Evolutionary conservation across 2,797 vertebrate genomes (phyloP).

Genomic region (Anomalospiza imberbis): DNA sequence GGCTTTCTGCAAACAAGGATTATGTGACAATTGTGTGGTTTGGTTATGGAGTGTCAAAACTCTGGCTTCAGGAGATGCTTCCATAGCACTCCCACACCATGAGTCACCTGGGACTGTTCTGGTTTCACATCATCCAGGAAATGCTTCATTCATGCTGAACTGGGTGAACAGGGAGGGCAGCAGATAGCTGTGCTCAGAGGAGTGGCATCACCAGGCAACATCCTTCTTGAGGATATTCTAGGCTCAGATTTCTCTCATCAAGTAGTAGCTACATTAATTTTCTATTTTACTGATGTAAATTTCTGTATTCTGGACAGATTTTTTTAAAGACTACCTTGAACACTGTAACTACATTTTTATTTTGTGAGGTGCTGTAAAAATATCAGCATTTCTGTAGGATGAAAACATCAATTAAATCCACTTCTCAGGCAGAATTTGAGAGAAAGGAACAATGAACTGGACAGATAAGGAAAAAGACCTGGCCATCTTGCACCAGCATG

Average conservation of each 20-base stretch:
- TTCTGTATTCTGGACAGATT: not conserved
- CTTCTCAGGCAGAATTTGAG: not conserved
- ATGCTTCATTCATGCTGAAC: constrained; percentile 23
- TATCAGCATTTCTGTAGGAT: not conserved
- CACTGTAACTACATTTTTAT: not conserved
- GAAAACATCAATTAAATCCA: not conserved
- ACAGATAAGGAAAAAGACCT: not conserved
- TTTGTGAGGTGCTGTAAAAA: not conserved
- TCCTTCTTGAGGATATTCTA: not conserved
- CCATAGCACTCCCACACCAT: not conserved
- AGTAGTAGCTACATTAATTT: not conserved
- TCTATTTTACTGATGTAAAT: not conserved
- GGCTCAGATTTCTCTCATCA: not conserved
- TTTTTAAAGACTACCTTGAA: not conserved
- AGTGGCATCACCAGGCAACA: not conserved
- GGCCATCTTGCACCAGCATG: constrained; percentile 22
- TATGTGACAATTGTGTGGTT: not conserved
- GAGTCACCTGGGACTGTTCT: constrained; percentile 39
- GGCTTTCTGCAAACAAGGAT: not conserved
- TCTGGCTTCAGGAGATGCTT: not conserved
- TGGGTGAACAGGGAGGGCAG: constrained; percentile 15
- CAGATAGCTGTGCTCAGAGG: not conserved
- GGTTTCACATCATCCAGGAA: not conserved
- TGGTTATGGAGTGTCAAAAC: not conserved
- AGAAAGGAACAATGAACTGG: not conserved